Evolutionary conservation across 2,113 vertebrate species (phyloP).

Genomic region (Amia ocellicauda): DNA sequence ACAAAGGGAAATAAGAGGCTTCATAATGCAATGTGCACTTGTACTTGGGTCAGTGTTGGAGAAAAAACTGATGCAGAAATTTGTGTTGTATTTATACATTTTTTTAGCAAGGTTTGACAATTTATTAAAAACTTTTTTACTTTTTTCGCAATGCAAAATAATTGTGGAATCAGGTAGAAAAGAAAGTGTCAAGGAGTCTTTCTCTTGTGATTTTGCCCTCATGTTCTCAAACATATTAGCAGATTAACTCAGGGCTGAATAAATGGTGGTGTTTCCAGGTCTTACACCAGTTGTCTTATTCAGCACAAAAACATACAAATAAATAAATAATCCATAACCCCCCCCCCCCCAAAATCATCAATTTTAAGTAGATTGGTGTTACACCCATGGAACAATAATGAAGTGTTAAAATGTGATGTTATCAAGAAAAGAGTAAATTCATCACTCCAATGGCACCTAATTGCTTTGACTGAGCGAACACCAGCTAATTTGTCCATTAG

Average conservation of each 20-base stretch:
- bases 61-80: constrained; percentile 15
- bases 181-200: background rate
- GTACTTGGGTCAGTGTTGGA: constrained; percentile 22
- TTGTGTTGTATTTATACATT: constrained; percentile 22
- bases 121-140: constrained; percentile 6
- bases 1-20: background rate
- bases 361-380: constrained; percentile 14
- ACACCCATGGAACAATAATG: constrained; percentile 34
- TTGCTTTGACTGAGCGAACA: constrained; percentile 46
- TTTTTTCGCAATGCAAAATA: constrained; percentile 6
- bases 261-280: background rate
- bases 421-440: constrained; percentile 52
- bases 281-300: no score
- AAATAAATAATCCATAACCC: no score
- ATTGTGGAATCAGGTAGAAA: background rate
- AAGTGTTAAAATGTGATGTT: constrained; percentile 57
- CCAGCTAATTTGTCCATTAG: constrained; percentile 60
- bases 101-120: constrained; percentile 11
- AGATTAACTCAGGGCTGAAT: background rate
- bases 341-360: constrained; percentile 5
- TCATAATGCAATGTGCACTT: constrained; percentile 19
- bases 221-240: no score
- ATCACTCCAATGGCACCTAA: constrained; percentile 62
- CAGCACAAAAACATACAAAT: no score
- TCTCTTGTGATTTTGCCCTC: background rate